Evolutionary conservation across 2,888 invertebrate genomes (phyloP), one percentile per base, ranked within the genome.

Genomic region (Chironomus tentans): DNA sequence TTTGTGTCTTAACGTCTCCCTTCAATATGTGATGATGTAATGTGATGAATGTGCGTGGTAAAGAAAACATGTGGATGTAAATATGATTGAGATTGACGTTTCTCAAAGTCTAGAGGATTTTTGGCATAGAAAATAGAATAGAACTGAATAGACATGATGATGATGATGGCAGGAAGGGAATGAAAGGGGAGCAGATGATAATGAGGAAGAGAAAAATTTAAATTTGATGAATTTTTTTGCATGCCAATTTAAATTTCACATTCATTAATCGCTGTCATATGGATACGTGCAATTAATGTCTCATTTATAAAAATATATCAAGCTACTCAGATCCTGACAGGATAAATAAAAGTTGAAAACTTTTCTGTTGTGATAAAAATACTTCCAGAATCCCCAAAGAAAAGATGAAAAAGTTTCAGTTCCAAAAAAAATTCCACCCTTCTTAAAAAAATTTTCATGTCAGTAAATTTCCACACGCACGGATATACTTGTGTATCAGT

Each of bases 21-120:
- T 21, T 50, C 48, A 70, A 15, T 28, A 15, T 68, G 68, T 68
- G 46, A 46, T 46, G 46, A 28, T 13, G 18, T 65, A 65, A 65
- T 65, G 56, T 56, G 56, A 70, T 56, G 71, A 71, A 47, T 56
- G 50, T 47, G 10, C n/a, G 70, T 56, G 68, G 22, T 68, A 12
- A 13, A 48, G 22, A 70, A 22, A 28, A 38, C 15, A 15, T 70
- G 18, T 21, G 70, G 48, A 70, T 72, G 61, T 22, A 28, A 62
- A 61, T 7, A 61, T 72, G 72, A 72, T 72, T 72, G 72, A 72
- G 72, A 72, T 72, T 72, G 72, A 72, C 72, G 72, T 72, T 12
- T 4, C 10, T 28, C 65, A 10, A 38, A 24, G 65, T 65, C 56
- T 38, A 10, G 38, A 38, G 38, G 38, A 38, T 38, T 38, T 38